These are phyloP conservation scores for Leptopilina boulardi DNA, from an alignment of 1,140 invertebrate genomes.

Conservation along the genomic window DNA sequence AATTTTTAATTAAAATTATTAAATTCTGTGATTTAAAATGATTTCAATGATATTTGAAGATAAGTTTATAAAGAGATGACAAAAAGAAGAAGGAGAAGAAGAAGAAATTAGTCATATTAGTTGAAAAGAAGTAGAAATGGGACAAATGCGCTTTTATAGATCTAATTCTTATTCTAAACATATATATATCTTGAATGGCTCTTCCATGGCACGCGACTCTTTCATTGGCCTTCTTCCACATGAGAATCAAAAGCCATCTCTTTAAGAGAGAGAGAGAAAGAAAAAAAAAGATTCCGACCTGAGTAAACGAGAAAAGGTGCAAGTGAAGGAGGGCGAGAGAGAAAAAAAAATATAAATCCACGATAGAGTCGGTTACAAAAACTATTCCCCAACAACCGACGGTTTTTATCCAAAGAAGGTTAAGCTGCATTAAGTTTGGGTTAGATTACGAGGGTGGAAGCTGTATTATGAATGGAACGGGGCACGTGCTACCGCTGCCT, in stretches of 20 bases:
- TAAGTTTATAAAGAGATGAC: too few species aligned
- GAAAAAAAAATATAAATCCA: constrained; percentile 39
- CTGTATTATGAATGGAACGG: constrained; percentile 60
- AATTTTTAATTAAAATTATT: too few species aligned
- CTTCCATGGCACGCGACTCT: constrained; percentile 27
- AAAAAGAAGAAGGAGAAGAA: too few species aligned
- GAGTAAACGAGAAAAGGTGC: not conserved
- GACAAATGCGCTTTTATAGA: not conserved
- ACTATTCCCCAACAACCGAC: constrained; percentile 62
- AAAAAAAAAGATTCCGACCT: constrained; percentile 20
- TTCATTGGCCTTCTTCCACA: constrained; percentile 14
- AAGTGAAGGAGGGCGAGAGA: not conserved
- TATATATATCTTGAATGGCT: not conserved
- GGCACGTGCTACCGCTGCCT: constrained; percentile 68
- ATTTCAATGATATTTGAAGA: too few species aligned
- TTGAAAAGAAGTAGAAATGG: not conserved
- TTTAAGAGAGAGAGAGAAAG: constrained; percentile 20
- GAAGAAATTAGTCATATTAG: too few species aligned
- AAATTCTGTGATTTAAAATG: too few species aligned
- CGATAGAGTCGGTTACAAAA: constrained; percentile 56
- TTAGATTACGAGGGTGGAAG: constrained; percentile 70
- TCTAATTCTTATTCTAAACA: constrained; percentile 6
- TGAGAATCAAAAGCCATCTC: constrained; percentile 22
- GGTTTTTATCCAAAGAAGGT: constrained; percentile 60
- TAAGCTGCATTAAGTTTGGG: constrained; percentile 62